Percentiles rank a stretch among this genome's conserved stretches.
Evolutionary conservation across 1,140 invertebrate species (phyloP).

Genomic region (Teleopsis dalmanni): DNA sequence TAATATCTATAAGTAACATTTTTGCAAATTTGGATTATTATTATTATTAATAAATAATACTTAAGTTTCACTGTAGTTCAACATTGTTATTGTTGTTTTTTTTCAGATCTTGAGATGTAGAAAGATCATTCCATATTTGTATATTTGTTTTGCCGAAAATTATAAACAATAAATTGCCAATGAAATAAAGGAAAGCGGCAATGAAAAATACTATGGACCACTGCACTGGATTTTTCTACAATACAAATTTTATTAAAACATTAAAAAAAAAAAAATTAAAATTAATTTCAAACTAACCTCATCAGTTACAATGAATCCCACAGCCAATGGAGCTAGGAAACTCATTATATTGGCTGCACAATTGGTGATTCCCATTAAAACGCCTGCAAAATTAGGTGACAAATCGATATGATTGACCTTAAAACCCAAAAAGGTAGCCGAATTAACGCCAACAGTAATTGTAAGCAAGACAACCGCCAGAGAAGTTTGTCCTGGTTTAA

Average conservation of each 20-base stretch:
- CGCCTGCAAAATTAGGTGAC: conserved; percentile 67
- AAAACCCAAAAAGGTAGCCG: conserved; percentile 64
- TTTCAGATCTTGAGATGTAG: no score
- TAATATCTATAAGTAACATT: no score
- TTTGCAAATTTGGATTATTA: no score
- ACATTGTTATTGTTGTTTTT: no score
- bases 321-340: conserved; percentile 57
- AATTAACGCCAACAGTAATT: conserved; percentile 67
- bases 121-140: conserved; percentile 54
- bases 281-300: conserved; percentile 45
- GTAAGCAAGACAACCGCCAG: conserved; percentile 56
- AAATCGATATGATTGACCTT: conserved; percentile 67
- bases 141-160: conserved; percentile 56
- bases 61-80: no score
- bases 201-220: conserved; percentile 74
- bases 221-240: conserved; percentile 48
- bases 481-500: conserved; percentile 45
- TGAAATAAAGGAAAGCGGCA: conserved; percentile 58
- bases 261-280: conserved; percentile 43
- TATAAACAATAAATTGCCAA: conserved; percentile 61
- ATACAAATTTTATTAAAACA: conserved; percentile 19
- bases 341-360: conserved; percentile 64
- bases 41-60: no score
- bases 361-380: conserved; percentile 63
- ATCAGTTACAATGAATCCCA: conserved; percentile 56